These are phyloP conservation scores for Calidris pygmaea DNA, from an alignment of 2,113 vertebrate species.

Conservation along the genomic window DNA sequence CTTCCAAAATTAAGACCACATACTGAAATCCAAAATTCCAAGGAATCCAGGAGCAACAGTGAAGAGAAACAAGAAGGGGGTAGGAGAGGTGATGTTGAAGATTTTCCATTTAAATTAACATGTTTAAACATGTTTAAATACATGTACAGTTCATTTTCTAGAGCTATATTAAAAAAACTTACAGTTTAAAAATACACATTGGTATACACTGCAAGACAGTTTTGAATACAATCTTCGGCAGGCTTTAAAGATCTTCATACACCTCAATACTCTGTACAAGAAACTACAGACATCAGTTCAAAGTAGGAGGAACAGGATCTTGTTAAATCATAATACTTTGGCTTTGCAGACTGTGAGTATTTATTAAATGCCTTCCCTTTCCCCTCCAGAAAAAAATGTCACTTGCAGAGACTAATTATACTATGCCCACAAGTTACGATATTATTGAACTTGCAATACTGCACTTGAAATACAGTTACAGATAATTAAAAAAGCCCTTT, in stretches of 20 bases:
- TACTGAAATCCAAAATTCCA: neutral
- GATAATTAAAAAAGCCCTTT: conserved; percentile 7
- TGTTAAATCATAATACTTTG: neutral
- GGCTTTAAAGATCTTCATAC: neutral
- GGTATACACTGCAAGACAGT: neutral
- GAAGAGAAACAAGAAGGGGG: neutral
- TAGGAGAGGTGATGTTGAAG: neutral
- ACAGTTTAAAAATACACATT: neutral
- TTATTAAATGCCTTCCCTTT: neutral
- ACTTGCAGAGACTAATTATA: conserved; percentile 42
- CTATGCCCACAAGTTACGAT: conserved; percentile 3
- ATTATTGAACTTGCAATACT: conserved; percentile 11
- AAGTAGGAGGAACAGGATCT: neutral
- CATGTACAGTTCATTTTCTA: neutral
- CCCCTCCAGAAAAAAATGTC: neutral
- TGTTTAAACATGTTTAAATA: neutral
- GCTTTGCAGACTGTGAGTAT: neutral
- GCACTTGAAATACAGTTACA: neutral
- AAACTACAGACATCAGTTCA: neutral
- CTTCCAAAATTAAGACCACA: neutral
- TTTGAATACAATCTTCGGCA: neutral
- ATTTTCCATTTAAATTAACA: neutral
- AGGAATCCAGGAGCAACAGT: neutral
- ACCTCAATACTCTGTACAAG: neutral
- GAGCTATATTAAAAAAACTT: neutral